Base-by-base conservation (phyloP, 2,888 invertebrate species). In the Sarcophaga rosellei region DNA sequence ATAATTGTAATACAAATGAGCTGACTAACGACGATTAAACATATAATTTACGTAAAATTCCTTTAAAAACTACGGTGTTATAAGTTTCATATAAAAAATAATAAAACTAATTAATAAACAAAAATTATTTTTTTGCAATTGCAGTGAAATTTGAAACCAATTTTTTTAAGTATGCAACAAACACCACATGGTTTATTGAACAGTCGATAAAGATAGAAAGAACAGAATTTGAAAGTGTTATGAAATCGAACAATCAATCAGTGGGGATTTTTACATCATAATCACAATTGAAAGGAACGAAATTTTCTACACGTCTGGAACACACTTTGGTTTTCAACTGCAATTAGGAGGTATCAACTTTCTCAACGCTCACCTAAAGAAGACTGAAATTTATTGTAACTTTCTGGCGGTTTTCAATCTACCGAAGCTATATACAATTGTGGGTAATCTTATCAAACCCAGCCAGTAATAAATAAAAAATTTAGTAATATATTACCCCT, bases 371-470 rank as follows among this genome's bases (percentile, higher is more conserved):
- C 23, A 57, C 23, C 62, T 44, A 44, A 20, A 72, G 63, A 63
- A 73, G 53, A 65, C 74, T 77, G 76, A 65, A 68, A 20, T 21
- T 25, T 53, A 57, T 20, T 70, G 65, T 11, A 3, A 59, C 20
- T 25, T 21, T 4, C 25, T 59, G 44, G 3, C 12, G 4, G 20
- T 75, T 47, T 62, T 53, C 8, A 75, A 75, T 4, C 25, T 47
- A n/a, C n/a, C 59, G 11, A 23, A 8, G n/a, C 63, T 44, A 69
- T 78, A 73, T 45, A 62, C 59, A 72, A 23, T 21, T 59, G 1
- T 70, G 78, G 35, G 25, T 79, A 84, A 87, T 87, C 81, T 87
- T 81, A 87, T 87, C 86, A 21, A 53, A n/a, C 10, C 44, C 17
- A 35, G n/a, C 25, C 25, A 11, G 3, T 66, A 68, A 75, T 62